phyloP scores from a whole-genome alignment of 2,113 vertebrate species.

The Polypterus bichir region DNA sequence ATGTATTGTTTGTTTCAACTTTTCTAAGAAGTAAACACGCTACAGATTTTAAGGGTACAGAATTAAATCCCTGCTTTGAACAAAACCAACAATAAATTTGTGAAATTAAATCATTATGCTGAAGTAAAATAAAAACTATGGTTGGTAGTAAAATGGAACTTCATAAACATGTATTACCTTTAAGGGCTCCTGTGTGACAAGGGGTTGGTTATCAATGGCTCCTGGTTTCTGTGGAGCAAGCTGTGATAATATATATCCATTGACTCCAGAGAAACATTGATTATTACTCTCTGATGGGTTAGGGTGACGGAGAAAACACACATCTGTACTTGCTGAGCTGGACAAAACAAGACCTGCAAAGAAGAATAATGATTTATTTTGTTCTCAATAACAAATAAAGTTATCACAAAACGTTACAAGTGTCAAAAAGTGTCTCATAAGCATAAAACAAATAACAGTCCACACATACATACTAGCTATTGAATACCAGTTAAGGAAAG shows the following conservation, averaged over 20 bases:
- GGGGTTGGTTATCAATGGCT: conserved; percentile 89
- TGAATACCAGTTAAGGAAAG: too few relatives aligned
- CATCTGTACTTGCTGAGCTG: conserved; percentile 61
- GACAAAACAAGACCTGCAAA: conserved; percentile 61
- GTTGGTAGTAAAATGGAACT: too few relatives aligned
- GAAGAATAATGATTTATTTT: conserved; percentile 8
- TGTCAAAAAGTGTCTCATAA: too few relatives aligned
- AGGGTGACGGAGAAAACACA: conserved; percentile 78
- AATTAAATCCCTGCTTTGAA: too few relatives aligned
- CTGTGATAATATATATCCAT: conserved; percentile 65
- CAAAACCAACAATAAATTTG: too few relatives aligned
- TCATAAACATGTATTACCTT: conserved; percentile 51
- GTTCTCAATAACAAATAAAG: background rate
- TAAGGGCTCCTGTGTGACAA: conserved; percentile 79
- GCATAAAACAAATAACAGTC: too few relatives aligned
- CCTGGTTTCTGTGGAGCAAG: conserved; percentile 80
- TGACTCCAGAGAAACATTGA: conserved; percentile 75
- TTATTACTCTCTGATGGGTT: conserved; percentile 85
- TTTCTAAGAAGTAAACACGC: too few relatives aligned
- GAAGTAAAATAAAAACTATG: too few relatives aligned
- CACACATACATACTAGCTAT: too few relatives aligned
- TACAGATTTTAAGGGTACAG: too few relatives aligned
- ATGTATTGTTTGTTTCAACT: too few relatives aligned
- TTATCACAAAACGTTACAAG: background rate
- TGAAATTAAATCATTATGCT: too few relatives aligned